Evolutionary conservation across 2,888 invertebrate species (phyloP).

Genomic region (Mesopsocus fuscifrons): DNA sequence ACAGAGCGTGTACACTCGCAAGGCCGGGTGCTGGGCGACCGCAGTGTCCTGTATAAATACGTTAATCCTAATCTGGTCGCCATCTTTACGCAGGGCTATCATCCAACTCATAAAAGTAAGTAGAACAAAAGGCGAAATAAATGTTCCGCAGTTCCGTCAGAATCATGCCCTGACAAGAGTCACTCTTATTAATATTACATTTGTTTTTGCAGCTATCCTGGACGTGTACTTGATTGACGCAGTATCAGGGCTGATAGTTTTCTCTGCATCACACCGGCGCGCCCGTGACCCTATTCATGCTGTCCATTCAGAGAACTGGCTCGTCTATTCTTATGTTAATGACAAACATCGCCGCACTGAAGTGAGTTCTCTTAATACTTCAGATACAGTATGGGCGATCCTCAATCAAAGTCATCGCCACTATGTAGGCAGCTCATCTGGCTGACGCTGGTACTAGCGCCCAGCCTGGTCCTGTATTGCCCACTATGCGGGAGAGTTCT

Average conservation of each 20-base stretch:
- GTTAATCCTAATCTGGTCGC: constrained; percentile 92
- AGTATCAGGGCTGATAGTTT: constrained; percentile 73
- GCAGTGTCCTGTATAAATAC: constrained; percentile 96
- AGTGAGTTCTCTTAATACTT: constrained; percentile 34
- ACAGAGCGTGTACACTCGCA: constrained; percentile 78
- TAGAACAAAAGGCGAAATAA: constrained; percentile 11
- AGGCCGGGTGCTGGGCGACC: constrained; percentile 83
- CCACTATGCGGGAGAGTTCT: no score
- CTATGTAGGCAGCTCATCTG: no score
- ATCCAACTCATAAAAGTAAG: constrained; percentile 53
- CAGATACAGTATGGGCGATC: no score
- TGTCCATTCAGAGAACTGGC: constrained; percentile 93
- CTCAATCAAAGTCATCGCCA: no score
- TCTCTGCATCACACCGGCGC: constrained; percentile 67
- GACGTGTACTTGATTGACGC: constrained; percentile 77
- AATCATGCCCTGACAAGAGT: no score
- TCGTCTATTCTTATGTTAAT: constrained; percentile 85
- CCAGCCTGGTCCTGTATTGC: no score
- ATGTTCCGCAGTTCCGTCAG: not conserved
- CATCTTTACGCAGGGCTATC: constrained; percentile 57
- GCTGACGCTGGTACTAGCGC: no score
- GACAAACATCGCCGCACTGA: constrained; percentile 86
- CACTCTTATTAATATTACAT: not conserved
- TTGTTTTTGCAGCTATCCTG: constrained; percentile 40
- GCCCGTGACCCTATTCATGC: constrained; percentile 68